Evolutionary conservation across 2,113 vertebrate species (phyloP).

Genomic region (Chaetops frenatus): DNA sequence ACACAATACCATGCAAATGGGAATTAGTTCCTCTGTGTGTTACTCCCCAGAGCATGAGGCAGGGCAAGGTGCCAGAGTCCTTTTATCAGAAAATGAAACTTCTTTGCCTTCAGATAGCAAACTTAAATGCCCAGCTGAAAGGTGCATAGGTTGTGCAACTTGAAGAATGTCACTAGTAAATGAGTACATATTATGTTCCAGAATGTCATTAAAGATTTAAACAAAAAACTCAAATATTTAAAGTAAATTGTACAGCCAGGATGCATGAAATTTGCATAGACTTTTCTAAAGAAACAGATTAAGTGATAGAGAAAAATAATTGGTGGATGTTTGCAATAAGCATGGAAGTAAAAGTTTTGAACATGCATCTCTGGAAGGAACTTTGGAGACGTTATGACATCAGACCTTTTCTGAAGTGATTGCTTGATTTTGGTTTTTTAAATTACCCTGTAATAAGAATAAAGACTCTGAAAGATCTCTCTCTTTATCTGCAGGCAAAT

Average conservation of each 20-base stretch:
- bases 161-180: background rate
- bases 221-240: background rate
- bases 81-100: background rate
- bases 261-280: background rate
- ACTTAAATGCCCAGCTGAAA: background rate
- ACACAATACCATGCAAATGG: background rate
- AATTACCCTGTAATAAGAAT: background rate
- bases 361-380: background rate
- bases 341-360: background rate
- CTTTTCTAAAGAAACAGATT: background rate
- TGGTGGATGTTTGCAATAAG: background rate
- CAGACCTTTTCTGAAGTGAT: background rate
- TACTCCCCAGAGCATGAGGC: background rate
- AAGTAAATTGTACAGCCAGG: background rate
- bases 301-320: background rate
- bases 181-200: background rate
- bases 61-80: background rate
- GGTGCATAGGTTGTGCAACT: background rate
- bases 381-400: background rate
- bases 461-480: background rate
- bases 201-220: background rate
- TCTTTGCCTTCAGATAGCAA: background rate
- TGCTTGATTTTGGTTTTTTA: background rate
- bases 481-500: background rate
- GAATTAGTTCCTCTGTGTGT: background rate